phyloP scores from a whole-genome alignment of 2,888 invertebrate species.

The Heliconius erato region DNA sequence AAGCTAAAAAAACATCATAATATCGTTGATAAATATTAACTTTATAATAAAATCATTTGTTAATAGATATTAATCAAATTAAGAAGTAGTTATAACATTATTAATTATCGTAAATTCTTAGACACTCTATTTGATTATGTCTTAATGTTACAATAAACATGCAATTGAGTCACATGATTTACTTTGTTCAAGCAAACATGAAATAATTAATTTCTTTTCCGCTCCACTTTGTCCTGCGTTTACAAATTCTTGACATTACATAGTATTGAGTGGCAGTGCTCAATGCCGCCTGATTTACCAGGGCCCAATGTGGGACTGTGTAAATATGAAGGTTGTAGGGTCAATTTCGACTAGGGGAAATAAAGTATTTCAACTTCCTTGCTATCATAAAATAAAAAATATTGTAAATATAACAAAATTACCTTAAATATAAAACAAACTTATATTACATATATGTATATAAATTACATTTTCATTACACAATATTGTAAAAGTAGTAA shows the following conservation, averaged over 20 bases:
- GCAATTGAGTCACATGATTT: not conserved
- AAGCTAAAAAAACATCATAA: no score
- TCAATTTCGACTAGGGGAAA: not conserved
- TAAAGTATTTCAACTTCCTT: not conserved
- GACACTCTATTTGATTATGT: not conserved
- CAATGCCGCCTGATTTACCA: no score
- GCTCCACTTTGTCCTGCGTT: not conserved
- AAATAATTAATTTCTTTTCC: not conserved
- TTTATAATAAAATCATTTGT: no score
- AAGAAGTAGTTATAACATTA: not conserved
- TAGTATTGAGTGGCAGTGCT: no score
- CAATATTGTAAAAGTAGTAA: not conserved
- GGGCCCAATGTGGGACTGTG: no score
- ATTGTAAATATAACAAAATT: not conserved
- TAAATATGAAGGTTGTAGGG: not conserved
- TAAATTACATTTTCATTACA: not conserved
- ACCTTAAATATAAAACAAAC: no score
- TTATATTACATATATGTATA: not conserved
- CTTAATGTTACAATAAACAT: not conserved
- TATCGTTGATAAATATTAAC: no score
- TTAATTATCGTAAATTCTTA: not conserved
- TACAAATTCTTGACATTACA: no score
- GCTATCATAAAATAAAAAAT: not conserved
- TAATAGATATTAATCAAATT: not conserved
- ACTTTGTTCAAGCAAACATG: not conserved